Conservation (phyloP, 2,113 vertebrate species). For the Lepus timidus region DNA sequence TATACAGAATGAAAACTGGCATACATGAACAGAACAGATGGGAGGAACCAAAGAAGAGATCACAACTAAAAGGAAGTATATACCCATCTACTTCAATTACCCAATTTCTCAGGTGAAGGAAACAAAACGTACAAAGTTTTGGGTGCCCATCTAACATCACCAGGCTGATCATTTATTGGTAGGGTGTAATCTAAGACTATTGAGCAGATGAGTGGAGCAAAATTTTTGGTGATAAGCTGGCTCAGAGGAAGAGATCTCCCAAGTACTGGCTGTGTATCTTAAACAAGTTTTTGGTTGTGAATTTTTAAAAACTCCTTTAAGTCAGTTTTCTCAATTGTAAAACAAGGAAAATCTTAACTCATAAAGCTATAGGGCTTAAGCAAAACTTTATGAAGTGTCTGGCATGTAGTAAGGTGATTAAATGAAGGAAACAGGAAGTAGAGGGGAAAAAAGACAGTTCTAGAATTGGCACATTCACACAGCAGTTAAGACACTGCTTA, state of each 20-base stretch:
- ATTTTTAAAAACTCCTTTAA: slow-evolving; percentile 11
- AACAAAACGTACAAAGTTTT: slow-evolving; percentile 13
- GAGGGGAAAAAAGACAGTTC: not conserved
- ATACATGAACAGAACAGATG: slow-evolving; percentile 13
- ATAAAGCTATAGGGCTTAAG: not conserved
- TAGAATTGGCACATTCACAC: not conserved
- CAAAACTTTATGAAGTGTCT: not conserved
- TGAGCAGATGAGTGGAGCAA: not conserved
- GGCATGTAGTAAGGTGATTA: slow-evolving; percentile 12
- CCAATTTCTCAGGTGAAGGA: not conserved
- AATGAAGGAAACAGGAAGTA: slow-evolving; percentile 46
- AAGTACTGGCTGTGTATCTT: not conserved
- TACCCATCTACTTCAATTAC: slow-evolving; percentile 23
- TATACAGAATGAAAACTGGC: not conserved
- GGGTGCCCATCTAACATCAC: not conserved
- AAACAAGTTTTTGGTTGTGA: not conserved
- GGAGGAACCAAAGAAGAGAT: slow-evolving; percentile 10
- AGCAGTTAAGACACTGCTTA: no score
- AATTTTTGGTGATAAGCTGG: not conserved
- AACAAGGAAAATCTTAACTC: slow-evolving; percentile 32
- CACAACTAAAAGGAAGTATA: slow-evolving; percentile 6
- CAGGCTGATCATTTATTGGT: not conserved
- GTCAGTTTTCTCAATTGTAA: slow-evolving; percentile 26
- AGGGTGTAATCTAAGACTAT: not conserved
- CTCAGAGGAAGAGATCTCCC: not conserved